Conservation (phyloP, 1,140 invertebrate species). For the Dreissena polymorpha region DNA sequence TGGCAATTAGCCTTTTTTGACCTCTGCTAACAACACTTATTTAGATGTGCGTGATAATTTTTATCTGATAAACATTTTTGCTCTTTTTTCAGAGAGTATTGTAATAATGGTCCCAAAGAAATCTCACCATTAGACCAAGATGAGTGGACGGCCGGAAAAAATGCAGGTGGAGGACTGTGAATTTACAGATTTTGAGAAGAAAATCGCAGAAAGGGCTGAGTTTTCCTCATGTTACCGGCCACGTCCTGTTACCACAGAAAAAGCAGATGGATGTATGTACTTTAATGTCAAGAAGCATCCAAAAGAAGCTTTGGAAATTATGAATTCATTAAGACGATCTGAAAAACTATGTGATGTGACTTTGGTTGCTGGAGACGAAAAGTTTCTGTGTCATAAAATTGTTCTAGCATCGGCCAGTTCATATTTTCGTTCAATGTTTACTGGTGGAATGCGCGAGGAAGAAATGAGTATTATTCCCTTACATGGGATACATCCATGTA, state of each 20-base stretch:
- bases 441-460: constrained; percentile 93
- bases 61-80: too few relatives aligned
- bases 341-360: constrained; percentile 88
- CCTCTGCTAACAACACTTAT: too few relatives aligned
- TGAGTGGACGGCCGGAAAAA: background rate
- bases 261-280: constrained; percentile 87
- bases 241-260: constrained; percentile 72
- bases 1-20: too few relatives aligned
- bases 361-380: constrained; percentile 72
- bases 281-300: constrained; percentile 92
- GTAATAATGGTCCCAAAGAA: too few relatives aligned
- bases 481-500: constrained; percentile 92
- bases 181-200: constrained; percentile 58
- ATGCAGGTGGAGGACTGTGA: constrained; percentile 33
- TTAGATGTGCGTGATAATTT: too few relatives aligned
- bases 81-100: too few relatives aligned
- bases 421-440: constrained; percentile 96
- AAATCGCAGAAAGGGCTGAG: constrained; percentile 53
- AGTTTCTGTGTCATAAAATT: constrained; percentile 76
- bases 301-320: constrained; percentile 91
- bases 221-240: constrained; percentile 74
- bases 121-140: background rate
- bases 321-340: constrained; percentile 93
- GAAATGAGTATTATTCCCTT: constrained; percentile 92
- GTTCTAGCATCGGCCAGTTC: constrained; percentile 77